Conservation (phyloP, 1,140 invertebrate species). For the Ips nitidus region DNA sequence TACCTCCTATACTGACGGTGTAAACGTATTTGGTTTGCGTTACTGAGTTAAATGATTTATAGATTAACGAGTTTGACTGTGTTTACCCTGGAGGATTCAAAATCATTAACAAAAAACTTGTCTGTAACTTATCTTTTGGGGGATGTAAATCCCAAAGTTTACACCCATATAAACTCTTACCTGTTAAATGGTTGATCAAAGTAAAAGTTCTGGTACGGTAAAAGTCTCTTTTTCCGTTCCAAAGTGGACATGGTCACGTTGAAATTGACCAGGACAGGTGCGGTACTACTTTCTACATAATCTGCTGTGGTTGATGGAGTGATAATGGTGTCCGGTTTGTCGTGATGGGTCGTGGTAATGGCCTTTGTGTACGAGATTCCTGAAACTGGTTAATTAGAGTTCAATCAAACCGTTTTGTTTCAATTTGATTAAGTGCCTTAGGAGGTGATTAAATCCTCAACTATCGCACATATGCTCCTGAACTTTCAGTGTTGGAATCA, state of each 20-base stretch:
- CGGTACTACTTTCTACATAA: slow-evolving; percentile 8
- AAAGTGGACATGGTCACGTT: slow-evolving; percentile 36
- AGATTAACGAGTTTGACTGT: no score
- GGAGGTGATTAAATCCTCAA: no score
- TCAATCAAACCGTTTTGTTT: neutral
- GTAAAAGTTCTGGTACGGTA: slow-evolving; percentile 82
- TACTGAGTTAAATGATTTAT: no score
- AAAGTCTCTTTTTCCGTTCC: slow-evolving; percentile 70
- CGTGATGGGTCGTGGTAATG: slow-evolving; percentile 48
- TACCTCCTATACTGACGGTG: no score
- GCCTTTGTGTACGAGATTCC: slow-evolving; percentile 3
- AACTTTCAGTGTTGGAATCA: no score
- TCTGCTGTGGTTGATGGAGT: slow-evolving; percentile 33
- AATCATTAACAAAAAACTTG: no score
- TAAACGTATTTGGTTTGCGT: no score
- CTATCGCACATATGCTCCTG: no score
- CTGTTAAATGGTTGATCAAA: slow-evolving; percentile 52
- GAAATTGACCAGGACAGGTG: neutral
- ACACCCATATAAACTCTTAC: slow-evolving; percentile 7
- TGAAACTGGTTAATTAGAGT: slow-evolving; percentile 4
- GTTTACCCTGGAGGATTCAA: no score
- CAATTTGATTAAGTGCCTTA: neutral
- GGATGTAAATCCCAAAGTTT: no score
- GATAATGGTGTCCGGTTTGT: slow-evolving; percentile 44
- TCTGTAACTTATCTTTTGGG: no score